These are phyloP conservation scores for Mobula birostris DNA, from an alignment of 2,113 vertebrate genomes.

Conservation along the genomic window DNA sequence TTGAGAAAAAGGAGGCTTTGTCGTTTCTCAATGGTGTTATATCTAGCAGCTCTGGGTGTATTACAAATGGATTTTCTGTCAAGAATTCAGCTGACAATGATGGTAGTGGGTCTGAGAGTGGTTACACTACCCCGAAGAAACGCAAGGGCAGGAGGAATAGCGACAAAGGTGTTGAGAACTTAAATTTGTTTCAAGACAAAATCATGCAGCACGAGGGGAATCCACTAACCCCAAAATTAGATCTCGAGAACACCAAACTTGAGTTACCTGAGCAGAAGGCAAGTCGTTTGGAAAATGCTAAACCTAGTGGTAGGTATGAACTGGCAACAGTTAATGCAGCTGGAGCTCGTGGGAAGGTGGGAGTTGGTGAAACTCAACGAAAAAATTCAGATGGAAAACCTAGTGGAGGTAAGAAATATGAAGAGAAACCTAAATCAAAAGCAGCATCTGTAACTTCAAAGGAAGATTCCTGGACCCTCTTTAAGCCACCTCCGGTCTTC, in stretches of 20 bases:
- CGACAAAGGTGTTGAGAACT: slow-evolving; percentile 73
- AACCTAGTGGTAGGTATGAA: slow-evolving; percentile 70
- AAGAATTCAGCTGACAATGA: slow-evolving; percentile 77
- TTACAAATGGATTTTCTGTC: slow-evolving; percentile 84
- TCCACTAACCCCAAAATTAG: slow-evolving; percentile 61
- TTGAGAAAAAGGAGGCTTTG: slow-evolving; percentile 72
- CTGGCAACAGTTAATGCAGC: slow-evolving; percentile 47
- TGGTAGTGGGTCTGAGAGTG: slow-evolving; percentile 86
- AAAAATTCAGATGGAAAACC: slow-evolving; percentile 84
- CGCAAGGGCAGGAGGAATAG: slow-evolving; percentile 79
- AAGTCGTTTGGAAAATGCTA: slow-evolving; percentile 61
- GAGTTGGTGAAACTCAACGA: slow-evolving; percentile 63
- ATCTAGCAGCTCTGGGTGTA: slow-evolving; percentile 64
- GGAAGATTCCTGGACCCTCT: slow-evolving; percentile 96
- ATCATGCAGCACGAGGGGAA: slow-evolving; percentile 67
- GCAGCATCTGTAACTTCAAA: slow-evolving; percentile 66
- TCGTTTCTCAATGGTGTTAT: slow-evolving; percentile 79
- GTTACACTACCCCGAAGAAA: slow-evolving; percentile 90
- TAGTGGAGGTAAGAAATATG: slow-evolving; percentile 76
- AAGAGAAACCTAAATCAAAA: slow-evolving; percentile 87
- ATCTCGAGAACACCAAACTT: slow-evolving; percentile 63
- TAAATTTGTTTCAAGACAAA: slow-evolving; percentile 73
- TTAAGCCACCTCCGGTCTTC: slow-evolving; percentile 95
- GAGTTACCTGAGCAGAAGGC: slow-evolving; percentile 68
- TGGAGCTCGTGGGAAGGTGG: slow-evolving; percentile 56